Evolutionary conservation across 92 coral and sea anemone genomes (phyloP).

Genomic region (Isaurus tuberculatus): DNA sequence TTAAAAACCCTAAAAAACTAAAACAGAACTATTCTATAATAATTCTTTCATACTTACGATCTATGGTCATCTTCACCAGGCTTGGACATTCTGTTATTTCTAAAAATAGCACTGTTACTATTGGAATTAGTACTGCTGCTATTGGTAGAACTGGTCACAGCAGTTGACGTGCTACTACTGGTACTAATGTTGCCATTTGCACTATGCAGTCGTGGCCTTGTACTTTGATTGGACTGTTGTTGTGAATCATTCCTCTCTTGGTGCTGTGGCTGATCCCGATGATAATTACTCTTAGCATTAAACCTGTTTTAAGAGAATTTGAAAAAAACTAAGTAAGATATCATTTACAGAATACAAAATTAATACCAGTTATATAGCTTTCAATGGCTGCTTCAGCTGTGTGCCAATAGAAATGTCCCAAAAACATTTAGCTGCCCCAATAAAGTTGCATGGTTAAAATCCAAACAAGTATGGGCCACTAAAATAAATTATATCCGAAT

Average conservation of each 20-base stretch:
- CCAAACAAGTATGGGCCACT: too few relatives aligned
- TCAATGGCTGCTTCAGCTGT: too few relatives aligned
- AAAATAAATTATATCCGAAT: too few relatives aligned
- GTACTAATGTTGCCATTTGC: slow-evolving; percentile 53
- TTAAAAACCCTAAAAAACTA: too few relatives aligned
- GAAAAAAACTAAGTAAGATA: not conserved
- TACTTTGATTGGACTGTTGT: slow-evolving; percentile 51
- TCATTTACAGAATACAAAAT: too few relatives aligned
- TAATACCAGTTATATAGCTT: too few relatives aligned
- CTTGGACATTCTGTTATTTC: slow-evolving; percentile 23
- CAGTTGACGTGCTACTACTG: slow-evolving; percentile 39
- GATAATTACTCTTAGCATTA: slow-evolving; percentile 45
- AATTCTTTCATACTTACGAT: not conserved
- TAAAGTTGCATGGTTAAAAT: too few relatives aligned
- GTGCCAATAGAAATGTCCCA: too few relatives aligned
- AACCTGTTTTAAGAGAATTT: slow-evolving; percentile 4
- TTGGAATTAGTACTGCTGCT: slow-evolving; percentile 52
- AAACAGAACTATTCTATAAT: too few relatives aligned
- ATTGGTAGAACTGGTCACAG: slow-evolving; percentile 42
- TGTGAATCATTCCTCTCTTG: slow-evolving; percentile 63
- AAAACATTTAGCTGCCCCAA: too few relatives aligned
- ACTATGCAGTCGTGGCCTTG: slow-evolving; percentile 69
- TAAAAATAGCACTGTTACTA: slow-evolving; percentile 43
- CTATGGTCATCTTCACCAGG: slow-evolving; percentile 38
- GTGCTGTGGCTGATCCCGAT: slow-evolving; percentile 61